Evolutionary conservation across 2,797 vertebrate species (phyloP).

Genomic region (Heterohyrax brucei): DNA sequence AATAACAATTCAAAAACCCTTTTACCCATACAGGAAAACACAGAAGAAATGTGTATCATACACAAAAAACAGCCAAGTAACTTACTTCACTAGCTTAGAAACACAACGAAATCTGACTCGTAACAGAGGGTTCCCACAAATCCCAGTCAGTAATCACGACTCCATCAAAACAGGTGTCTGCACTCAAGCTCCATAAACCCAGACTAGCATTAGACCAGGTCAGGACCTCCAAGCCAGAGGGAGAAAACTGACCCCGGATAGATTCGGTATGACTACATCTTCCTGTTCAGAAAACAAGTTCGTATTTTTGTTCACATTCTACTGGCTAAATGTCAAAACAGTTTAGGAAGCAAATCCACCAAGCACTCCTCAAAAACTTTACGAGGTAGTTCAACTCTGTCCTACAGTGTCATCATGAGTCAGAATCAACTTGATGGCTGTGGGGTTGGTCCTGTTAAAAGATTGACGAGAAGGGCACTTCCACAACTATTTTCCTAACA

Average conservation of each 20-base stretch:
- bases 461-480: slow-evolving; percentile 17
- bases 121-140: neutral
- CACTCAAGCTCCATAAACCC: neutral
- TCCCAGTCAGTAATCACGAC: neutral
- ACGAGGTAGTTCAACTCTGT: no score
- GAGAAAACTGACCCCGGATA: neutral
- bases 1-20: neutral
- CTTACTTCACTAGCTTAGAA: neutral
- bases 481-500: neutral
- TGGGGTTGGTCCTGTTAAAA: no score
- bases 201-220: neutral
- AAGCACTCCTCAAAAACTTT: no score
- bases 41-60: neutral
- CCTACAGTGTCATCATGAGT: no score
- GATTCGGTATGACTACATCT: neutral
- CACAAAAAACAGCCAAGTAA: neutral
- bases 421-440: no score
- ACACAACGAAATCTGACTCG: neutral
- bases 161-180: neutral
- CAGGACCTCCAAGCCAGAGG: neutral
- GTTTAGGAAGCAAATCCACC: neutral
- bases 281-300: neutral
- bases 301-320: neutral
- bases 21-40: neutral
- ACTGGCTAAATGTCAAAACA: neutral